Evolutionary conservation across 2,888 invertebrate species (phyloP).

Genomic region (Steromphala cineraria): DNA sequence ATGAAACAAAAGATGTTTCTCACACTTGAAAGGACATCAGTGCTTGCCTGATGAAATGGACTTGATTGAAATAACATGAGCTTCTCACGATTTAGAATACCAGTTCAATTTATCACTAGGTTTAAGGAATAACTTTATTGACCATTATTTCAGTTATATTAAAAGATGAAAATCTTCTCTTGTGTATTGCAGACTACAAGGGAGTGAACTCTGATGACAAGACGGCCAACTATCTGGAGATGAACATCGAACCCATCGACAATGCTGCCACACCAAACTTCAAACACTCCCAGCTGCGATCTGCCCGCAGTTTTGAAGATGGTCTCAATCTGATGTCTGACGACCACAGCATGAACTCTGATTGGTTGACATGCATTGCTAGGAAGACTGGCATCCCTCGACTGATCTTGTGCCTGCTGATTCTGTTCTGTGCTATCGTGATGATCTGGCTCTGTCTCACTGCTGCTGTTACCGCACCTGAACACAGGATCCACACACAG

Average conservation of each 20-base stretch:
- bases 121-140: too few relatives aligned
- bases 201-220: constrained; percentile 44
- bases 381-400: constrained; percentile 78
- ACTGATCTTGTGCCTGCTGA: constrained; percentile 75
- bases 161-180: too few relatives aligned
- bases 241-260: constrained; percentile 65
- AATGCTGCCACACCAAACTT: constrained; percentile 67
- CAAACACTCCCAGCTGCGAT: constrained; percentile 58
- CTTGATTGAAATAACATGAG: too few relatives aligned
- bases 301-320: constrained; percentile 42
- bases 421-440: constrained; percentile 76
- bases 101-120: too few relatives aligned
- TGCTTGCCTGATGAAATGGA: too few relatives aligned
- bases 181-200: constrained; percentile 15
- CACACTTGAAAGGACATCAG: too few relatives aligned
- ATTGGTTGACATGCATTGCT: constrained; percentile 71
- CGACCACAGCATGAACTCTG: constrained; percentile 38
- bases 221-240: constrained; percentile 67
- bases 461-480: constrained; percentile 70
- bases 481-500: constrained; percentile 56
- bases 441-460: constrained; percentile 77
- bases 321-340: constrained; percentile 37
- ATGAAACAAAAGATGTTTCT: too few relatives aligned
- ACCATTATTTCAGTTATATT: too few relatives aligned
- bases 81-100: too few relatives aligned